A percentile compares a stretch with the other conserved stretches of the same genome.
These are phyloP conservation scores for Macrocentrus cingulum DNA, from an alignment of 1,140 invertebrate genomes.

Conservation along the genomic window DNA sequence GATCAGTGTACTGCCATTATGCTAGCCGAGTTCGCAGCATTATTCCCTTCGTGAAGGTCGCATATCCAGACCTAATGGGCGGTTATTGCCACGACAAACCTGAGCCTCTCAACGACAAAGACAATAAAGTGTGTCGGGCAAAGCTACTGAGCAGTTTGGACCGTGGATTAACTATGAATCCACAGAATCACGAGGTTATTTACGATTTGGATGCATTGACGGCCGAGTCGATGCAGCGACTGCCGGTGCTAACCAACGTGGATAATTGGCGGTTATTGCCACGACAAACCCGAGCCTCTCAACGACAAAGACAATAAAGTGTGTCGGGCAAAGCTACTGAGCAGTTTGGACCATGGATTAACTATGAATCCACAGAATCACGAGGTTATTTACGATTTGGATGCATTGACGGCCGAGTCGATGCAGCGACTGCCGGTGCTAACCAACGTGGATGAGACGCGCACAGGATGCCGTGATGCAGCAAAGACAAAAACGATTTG, in stretches of 20 bases:
- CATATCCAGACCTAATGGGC: constrained; percentile 72
- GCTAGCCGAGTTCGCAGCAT: constrained; percentile 64
- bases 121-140: constrained; percentile 65
- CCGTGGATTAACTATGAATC: constrained; percentile 62
- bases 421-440: too few relatives aligned
- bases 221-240: constrained; percentile 1
- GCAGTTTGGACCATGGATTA: too few relatives aligned
- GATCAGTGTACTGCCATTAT: constrained; percentile 49
- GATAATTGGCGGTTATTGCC: constrained; percentile 70
- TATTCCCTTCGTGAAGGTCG: constrained; percentile 72
- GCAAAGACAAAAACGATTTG: too few relatives aligned
- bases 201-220: constrained; percentile 70
- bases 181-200: constrained; percentile 67
- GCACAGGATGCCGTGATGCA: too few relatives aligned
- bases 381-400: too few relatives aligned
- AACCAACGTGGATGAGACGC: too few relatives aligned
- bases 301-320: too few relatives aligned
- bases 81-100: constrained; percentile 58
- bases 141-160: constrained; percentile 66
- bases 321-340: too few relatives aligned
- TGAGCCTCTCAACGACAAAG: constrained; percentile 67
- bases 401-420: too few relatives aligned
- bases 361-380: too few relatives aligned
- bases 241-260: constrained; percentile 50
- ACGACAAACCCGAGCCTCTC: too few relatives aligned